phyloP scores from a whole-genome alignment of 1,140 invertebrate species.

The Colletes latitarsis region DNA sequence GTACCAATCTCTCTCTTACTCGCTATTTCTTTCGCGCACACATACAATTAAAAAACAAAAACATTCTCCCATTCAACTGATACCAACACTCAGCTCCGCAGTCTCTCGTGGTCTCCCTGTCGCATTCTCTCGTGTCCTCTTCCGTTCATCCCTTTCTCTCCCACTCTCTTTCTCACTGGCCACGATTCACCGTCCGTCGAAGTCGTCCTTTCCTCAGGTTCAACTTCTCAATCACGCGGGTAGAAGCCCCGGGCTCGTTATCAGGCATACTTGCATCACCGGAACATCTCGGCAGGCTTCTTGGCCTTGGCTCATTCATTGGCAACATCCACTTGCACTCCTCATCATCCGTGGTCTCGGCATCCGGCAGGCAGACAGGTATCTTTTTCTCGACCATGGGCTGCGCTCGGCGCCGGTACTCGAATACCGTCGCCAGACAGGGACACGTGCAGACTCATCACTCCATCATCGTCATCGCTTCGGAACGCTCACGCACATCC shows the following conservation, averaged over 20 bases:
- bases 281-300: slow-evolving; percentile 56
- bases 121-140: slow-evolving; percentile 41
- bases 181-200: slow-evolving; percentile 56
- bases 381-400: slow-evolving; percentile 56
- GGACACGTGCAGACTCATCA: slow-evolving; percentile 75
- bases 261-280: slow-evolving; percentile 65
- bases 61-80: slow-evolving; percentile 34
- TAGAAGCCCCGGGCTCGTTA: slow-evolving; percentile 61
- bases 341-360: slow-evolving; percentile 65
- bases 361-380: slow-evolving; percentile 61
- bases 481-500: slow-evolving; percentile 80
- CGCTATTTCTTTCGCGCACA: slow-evolving; percentile 42
- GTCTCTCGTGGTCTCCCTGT: slow-evolving; percentile 57
- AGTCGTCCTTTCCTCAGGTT: slow-evolving; percentile 52
- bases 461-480: slow-evolving; percentile 74
- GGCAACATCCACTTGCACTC: slow-evolving; percentile 73
- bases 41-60: slow-evolving; percentile 25
- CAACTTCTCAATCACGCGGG: slow-evolving; percentile 61
- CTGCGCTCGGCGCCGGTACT: slow-evolving; percentile 57
- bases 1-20: slow-evolving; percentile 8
- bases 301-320: slow-evolving; percentile 64
- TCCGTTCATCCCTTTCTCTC: slow-evolving; percentile 36
- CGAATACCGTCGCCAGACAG: slow-evolving; percentile 67
- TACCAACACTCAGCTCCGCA: slow-evolving; percentile 34
- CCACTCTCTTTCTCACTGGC: slow-evolving; percentile 48